Evolutionary conservation across 2,113 vertebrate genomes (phyloP).

Genomic region (Tetrao urogallus): DNA sequence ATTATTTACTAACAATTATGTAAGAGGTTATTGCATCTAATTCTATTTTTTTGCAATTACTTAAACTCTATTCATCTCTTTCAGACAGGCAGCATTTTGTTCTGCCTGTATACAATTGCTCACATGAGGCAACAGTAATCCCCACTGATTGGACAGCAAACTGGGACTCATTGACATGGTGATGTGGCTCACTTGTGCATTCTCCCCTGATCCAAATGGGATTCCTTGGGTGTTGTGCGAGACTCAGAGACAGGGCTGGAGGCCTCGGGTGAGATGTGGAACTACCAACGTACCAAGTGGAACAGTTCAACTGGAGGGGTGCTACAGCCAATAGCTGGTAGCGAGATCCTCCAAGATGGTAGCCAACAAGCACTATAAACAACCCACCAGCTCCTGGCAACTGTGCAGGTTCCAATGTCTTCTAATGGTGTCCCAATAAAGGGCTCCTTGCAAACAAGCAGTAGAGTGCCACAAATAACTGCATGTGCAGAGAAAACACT

Average conservation of each 20-base stretch:
- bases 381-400: fast-evolving
- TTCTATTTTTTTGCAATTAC: constrained; percentile 49
- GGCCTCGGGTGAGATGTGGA: fast-evolving
- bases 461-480: fast-evolving
- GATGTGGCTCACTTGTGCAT: background rate
- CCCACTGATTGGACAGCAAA: background rate
- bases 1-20: constrained; percentile 57
- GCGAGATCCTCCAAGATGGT: fast-evolving
- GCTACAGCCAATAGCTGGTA: background rate
- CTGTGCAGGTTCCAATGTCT: fast-evolving
- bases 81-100: background rate
- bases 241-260: background rate
- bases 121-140: background rate
- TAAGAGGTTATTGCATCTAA: constrained; percentile 29
- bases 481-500: fast-evolving
- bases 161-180: fast-evolving
- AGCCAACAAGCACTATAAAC: background rate
- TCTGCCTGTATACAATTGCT: background rate
- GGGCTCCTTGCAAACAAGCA: background rate
- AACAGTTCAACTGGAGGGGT: background rate
- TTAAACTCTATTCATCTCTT: background rate
- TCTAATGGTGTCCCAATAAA: fast-evolving
- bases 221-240: background rate
- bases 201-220: too few species aligned
- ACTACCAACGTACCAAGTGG: fast-evolving